These are phyloP conservation scores for Luehdorfia chinensis DNA, from an alignment of 1,140 invertebrate species.

Conservation along the genomic window DNA sequence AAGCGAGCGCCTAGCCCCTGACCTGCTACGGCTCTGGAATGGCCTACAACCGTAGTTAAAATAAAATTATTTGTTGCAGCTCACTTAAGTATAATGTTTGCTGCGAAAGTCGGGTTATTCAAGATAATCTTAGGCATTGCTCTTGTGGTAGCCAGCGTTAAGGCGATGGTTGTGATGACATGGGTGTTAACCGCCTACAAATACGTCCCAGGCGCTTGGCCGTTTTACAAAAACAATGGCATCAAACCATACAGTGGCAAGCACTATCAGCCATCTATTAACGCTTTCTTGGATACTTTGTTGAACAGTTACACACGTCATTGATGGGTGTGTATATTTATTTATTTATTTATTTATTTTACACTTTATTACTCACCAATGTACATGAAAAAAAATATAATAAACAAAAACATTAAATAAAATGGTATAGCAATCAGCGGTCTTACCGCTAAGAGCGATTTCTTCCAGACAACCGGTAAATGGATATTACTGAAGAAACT, in stretches of 20 bases:
- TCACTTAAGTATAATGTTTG: slow-evolving; percentile 47
- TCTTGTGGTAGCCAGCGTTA: slow-evolving; percentile 40
- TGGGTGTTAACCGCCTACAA: slow-evolving; percentile 50
- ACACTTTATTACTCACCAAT: too few relatives aligned
- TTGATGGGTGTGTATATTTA: slow-evolving; percentile 15
- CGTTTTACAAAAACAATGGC: slow-evolving; percentile 25
- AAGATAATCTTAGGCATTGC: slow-evolving; percentile 56
- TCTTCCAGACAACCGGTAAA: too few relatives aligned
- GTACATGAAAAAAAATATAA: too few relatives aligned
- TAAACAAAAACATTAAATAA: too few relatives aligned
- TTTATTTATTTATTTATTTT: not conserved
- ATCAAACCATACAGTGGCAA: slow-evolving; percentile 10
- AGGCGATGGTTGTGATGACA: slow-evolving; percentile 50
- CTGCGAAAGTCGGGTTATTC: slow-evolving; percentile 50
- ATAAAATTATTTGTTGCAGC: slow-evolving; percentile 63
- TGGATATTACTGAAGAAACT: too few relatives aligned
- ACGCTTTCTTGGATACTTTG: slow-evolving; percentile 24
- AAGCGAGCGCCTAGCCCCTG: too few relatives aligned
- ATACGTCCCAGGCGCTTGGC: slow-evolving; percentile 43
- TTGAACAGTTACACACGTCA: slow-evolving; percentile 24
- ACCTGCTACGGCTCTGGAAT: too few relatives aligned
- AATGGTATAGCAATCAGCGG: too few relatives aligned
- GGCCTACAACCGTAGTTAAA: too few relatives aligned
- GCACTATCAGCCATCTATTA: slow-evolving; percentile 13
- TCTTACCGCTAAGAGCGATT: too few relatives aligned